Conservation (phyloP, 2,113 vertebrate species). For the Microcebus griseorufus region DNA sequence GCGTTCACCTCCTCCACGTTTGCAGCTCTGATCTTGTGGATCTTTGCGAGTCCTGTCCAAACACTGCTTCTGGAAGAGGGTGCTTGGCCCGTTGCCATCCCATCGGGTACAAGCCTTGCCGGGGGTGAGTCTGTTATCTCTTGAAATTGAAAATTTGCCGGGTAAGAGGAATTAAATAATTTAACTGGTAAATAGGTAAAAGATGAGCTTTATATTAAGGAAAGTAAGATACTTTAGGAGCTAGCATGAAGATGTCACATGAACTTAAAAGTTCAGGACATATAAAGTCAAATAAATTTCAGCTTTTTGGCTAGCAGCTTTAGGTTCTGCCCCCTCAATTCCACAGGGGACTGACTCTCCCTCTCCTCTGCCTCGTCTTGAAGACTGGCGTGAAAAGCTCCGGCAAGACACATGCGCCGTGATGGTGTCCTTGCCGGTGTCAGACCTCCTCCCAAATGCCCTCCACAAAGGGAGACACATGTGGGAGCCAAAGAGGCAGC, state of each 20-base stretch:
- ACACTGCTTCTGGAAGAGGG: not conserved
- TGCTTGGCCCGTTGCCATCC: not conserved
- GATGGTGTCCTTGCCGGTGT: no score
- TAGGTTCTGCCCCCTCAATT: no score
- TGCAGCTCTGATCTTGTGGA: not conserved
- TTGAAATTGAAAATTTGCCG: not conserved
- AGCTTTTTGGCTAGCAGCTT: not conserved
- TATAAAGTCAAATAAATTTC: not conserved
- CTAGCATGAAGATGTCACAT: not conserved
- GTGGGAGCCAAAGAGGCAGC: not conserved
- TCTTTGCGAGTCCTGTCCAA: not conserved
- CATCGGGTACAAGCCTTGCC: not conserved
- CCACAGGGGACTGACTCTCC: not conserved
- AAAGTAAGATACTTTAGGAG: not conserved
- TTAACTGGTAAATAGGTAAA: not conserved
- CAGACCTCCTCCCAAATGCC: not conserved
- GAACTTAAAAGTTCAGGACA: conserved; percentile 13
- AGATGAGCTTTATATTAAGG: not conserved
- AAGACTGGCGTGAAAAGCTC: not conserved
- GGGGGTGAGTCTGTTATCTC: rapidly evolving
- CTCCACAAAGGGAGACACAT: not conserved
- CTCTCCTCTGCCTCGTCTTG: no score
- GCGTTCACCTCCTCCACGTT: not conserved
- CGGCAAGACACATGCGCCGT: not conserved
- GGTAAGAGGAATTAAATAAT: not conserved